These are phyloP conservation scores for Pseudococcus longispinus DNA, from an alignment of 2,888 invertebrate genomes.

Conservation along the genomic window DNA sequence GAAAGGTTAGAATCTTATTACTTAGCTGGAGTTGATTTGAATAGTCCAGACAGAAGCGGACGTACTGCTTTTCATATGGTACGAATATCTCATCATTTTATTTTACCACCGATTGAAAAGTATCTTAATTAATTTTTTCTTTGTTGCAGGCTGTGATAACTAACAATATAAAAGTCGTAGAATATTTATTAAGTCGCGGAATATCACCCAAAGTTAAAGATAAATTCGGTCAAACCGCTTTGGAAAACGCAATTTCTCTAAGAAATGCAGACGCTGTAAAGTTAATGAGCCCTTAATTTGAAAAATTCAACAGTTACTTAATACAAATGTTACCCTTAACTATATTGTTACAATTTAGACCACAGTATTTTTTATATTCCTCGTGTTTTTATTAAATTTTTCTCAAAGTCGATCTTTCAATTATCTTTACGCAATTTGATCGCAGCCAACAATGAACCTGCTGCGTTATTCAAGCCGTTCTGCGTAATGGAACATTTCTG, in stretches of 20 bases:
- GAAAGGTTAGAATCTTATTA: conserved; percentile 69
- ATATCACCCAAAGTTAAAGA: conserved; percentile 65
- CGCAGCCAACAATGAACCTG: not conserved
- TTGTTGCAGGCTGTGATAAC: conserved; percentile 69
- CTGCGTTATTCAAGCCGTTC: conserved; percentile 43
- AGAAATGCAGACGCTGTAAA: conserved; percentile 54
- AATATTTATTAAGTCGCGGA: conserved; percentile 66
- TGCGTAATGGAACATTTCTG: conserved; percentile 54
- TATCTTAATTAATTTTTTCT: not conserved
- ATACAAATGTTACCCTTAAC: conserved; percentile 2
- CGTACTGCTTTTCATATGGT: conserved; percentile 75
- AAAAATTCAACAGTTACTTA: not conserved
- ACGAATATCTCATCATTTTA: conserved; percentile 36
- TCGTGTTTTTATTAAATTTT: conserved; percentile 31
- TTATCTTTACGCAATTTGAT: not conserved
- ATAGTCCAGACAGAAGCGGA: conserved; percentile 69
- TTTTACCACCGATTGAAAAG: not conserved
- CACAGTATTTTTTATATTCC: conserved; percentile 39
- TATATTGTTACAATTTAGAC: conserved; percentile 5
- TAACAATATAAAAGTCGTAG: conserved; percentile 65
- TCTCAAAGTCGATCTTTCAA: not conserved
- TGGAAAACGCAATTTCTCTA: conserved; percentile 65
- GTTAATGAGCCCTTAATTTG: conserved; percentile 25
- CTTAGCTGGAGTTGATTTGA: conserved; percentile 74
- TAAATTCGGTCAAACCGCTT: conserved; percentile 67